Base-by-base conservation (phyloP, 2,113 vertebrate genomes). In the Pampusana beccarii region DNA sequence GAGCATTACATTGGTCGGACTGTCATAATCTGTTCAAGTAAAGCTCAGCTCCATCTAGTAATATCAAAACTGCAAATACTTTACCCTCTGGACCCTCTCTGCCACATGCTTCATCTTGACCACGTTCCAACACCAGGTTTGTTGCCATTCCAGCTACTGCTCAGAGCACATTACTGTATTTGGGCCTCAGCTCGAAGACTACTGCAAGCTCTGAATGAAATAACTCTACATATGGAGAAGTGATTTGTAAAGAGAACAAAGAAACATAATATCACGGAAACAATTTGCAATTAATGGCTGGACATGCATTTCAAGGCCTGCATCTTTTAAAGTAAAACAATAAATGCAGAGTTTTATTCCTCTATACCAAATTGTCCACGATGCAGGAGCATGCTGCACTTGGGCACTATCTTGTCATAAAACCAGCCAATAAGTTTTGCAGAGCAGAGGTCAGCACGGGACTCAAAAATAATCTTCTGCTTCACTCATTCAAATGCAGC, bases 131-230 rank as follows among this genome's bases (percentile, higher is more conserved):
- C 25, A 16, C 5, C 62, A 66, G 25, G 25, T 10, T 33, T 51
- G 28, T 25, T 74, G 8, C 53, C 57, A 17, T 20, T 17, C 48
- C 31, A 34, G n/a, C 7, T 26, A 4, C 60, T 54, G 57, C 61
- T 12, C 26, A 53, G 48, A 62, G 25, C 0, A 0, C 14, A 10
- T 13, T 13, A 13, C 6, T 28, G 24, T 50, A 23, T 15, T 24
- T 54, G 14, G 36, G 46, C 25, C 31, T 56, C 6, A 53, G 29
- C 42, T 33, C 18, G 34, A 60, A 61, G 18, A 6, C 11, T 66
- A 28, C 12, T 17, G 29, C 66, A 54, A 24, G 8, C 33, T 36
- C 62, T 65, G 28, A 40, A 42, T 9, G 3, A 93, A 88, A 77
- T 11, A 8, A 8, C 19, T 44, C 53, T 28, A 31, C 28, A 26